Conservation (phyloP, 2,888 invertebrate genomes). For the Margaritifera margaritifera region DNA sequence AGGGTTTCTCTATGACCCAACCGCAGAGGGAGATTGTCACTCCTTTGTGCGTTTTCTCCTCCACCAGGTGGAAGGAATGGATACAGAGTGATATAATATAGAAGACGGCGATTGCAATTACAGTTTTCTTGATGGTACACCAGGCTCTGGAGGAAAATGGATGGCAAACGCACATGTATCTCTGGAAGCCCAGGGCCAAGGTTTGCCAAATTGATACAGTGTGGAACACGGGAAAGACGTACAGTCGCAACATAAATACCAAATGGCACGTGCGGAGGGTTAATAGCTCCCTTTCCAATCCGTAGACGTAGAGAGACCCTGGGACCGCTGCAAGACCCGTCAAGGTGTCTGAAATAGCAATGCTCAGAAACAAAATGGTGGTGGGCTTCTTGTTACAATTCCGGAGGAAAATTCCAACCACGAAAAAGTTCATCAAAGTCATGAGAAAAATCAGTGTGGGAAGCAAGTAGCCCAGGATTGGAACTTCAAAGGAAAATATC, state of each 20-base stretch:
- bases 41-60: conserved; percentile 9
- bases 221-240: conserved; percentile 38
- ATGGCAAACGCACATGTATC: conserved; percentile 48
- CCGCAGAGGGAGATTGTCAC: conserved; percentile 1
- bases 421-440: conserved; percentile 21
- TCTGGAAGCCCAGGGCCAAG: conserved; percentile 34
- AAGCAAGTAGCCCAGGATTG: conserved; percentile 19
- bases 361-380: conserved; percentile 28
- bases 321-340: conserved; percentile 23
- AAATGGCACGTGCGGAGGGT: conserved; percentile 13
- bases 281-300: conserved; percentile 1
- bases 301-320: conserved; percentile 27
- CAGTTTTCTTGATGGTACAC: conserved; percentile 42
- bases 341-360: conserved; percentile 29
- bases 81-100: conserved; percentile 29
- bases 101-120: conserved; percentile 26
- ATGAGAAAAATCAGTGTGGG: conserved; percentile 20
- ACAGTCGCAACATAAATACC: conserved; percentile 22
- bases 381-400: conserved; percentile 21
- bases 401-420: conserved; percentile 18
- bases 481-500: conserved; percentile 19
- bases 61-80: conserved; percentile 29
- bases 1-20: conserved; percentile 24
- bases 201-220: conserved; percentile 51
- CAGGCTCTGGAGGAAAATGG: conserved; percentile 38